phyloP scores from a whole-genome alignment of 2,113 vertebrate genomes.

The Zosterops pallidus region DNA sequence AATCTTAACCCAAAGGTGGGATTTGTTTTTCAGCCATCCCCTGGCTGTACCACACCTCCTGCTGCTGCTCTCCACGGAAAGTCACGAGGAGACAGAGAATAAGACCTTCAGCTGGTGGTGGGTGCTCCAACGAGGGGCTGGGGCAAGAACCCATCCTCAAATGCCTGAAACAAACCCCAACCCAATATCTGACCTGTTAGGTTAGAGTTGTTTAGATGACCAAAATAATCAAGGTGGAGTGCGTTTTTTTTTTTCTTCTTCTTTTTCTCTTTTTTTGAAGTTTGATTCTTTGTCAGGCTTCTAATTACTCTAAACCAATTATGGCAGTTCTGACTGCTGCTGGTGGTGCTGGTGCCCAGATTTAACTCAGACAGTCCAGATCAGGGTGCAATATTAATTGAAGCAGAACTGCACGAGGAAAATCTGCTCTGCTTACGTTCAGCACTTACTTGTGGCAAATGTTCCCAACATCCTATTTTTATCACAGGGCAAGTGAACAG shows the following conservation, averaged over 20 bases:
- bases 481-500: background rate
- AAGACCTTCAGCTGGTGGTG: background rate
- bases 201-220: background rate
- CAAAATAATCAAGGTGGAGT: background rate
- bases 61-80: background rate
- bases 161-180: background rate
- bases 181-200: too few relatives aligned
- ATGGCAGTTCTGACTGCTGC: background rate
- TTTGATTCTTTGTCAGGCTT: background rate
- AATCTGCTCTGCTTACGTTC: background rate
- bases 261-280: background rate
- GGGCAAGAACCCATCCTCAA: background rate
- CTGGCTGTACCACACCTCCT: background rate
- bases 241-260: fast-evolving
- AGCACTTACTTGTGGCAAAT: background rate
- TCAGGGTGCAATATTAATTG: background rate
- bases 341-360: background rate
- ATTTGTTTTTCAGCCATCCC: background rate
- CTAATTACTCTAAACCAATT: background rate
- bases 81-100: background rate
- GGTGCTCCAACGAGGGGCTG: background rate
- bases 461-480: background rate
- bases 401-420: background rate
- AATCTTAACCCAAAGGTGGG: background rate
- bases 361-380: background rate